Evolutionary conservation across 2,888 invertebrate genomes (phyloP).

Genomic region (Hydroisotoma schaefferi): DNA sequence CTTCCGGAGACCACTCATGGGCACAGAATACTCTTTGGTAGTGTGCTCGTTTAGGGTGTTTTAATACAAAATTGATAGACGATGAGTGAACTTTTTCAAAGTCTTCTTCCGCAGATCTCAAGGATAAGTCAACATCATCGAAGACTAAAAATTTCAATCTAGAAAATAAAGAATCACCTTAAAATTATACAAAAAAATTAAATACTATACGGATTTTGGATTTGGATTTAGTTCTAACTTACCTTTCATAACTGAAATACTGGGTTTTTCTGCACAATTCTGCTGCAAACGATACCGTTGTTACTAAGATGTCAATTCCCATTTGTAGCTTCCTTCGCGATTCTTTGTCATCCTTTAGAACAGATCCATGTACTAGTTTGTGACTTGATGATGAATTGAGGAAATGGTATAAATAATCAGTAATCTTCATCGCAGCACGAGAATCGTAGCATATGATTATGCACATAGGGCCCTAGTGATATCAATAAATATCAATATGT

Average conservation of each 20-base stretch:
- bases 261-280: constrained; percentile 3
- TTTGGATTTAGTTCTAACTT: too few species aligned
- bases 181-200: too few species aligned
- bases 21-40: constrained; percentile 24
- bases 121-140: constrained; percentile 21
- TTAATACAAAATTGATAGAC: neutral
- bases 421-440: constrained; percentile 16
- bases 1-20: constrained; percentile 15
- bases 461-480: neutral
- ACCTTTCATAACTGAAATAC: constrained; percentile 21
- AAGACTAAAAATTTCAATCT: constrained; percentile 21
- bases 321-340: constrained; percentile 2
- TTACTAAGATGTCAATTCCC: constrained; percentile 21
- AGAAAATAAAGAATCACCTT: neutral
- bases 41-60: neutral
- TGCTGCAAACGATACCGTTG: constrained; percentile 13
- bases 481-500: neutral
- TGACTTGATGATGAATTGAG: neutral
- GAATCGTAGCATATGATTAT: constrained; percentile 16
- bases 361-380: neutral
- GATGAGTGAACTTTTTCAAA: constrained; percentile 5
- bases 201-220: too few species aligned
- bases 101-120: neutral
- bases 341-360: constrained; percentile 9
- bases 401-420: constrained; percentile 11